These are phyloP conservation scores for Polyergus mexicanus DNA, from an alignment of 1,140 invertebrate species.

Conservation along the genomic window DNA sequence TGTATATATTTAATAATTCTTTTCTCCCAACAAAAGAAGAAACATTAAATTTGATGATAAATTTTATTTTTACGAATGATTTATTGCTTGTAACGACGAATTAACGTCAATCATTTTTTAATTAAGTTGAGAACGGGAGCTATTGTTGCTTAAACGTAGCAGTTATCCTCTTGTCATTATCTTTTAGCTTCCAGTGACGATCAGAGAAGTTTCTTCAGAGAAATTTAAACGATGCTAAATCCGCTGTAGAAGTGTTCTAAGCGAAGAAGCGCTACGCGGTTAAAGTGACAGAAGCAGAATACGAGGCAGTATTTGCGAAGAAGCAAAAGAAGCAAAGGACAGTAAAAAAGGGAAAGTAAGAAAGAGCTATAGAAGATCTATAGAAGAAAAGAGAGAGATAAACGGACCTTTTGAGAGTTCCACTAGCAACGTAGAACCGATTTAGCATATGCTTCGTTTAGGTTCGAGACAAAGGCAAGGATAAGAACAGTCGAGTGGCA, in stretches of 20 bases:
- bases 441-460: slow-evolving; percentile 42
- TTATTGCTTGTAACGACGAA: not conserved
- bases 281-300: not conserved
- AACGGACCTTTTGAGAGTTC: not conserved
- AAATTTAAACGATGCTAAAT: not conserved
- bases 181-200: not conserved
- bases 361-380: not conserved
- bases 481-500: not conserved
- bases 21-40: not conserved
- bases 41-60: not conserved
- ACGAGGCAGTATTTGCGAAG: not conserved
- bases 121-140: not conserved
- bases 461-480: not conserved
- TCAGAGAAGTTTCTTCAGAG: slow-evolving; percentile 6
- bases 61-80: not conserved
- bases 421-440: slow-evolving; percentile 2
- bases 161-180: not conserved
- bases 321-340: slow-evolving; percentile 10
- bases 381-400: not conserved
- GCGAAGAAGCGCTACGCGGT: slow-evolving; percentile 15
- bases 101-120: not conserved
- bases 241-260: slow-evolving; percentile 32
- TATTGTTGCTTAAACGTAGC: not conserved
- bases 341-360: not conserved
- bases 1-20: not conserved